A percentile compares a stretch with the other conserved stretches of the same genome.
phyloP scores from a whole-genome alignment of 2,888 invertebrate genomes.

The Leptopterna dolabrata region DNA sequence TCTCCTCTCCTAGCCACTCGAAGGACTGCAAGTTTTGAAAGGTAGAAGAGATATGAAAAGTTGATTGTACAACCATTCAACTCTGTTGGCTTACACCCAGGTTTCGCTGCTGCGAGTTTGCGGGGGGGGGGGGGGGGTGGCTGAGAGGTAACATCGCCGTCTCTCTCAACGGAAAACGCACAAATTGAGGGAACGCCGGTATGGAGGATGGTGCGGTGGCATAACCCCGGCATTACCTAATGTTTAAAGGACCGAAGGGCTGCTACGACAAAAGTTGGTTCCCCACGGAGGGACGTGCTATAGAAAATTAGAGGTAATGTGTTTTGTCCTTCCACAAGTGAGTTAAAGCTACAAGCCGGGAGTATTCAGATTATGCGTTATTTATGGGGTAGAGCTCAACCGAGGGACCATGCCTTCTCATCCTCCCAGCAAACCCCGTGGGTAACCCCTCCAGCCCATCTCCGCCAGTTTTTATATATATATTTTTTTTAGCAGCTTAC shows the following conservation, averaged over 20 bases:
- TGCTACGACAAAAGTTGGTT: constrained; percentile 21
- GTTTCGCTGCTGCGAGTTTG: constrained; percentile 11
- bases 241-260: constrained; percentile 22
- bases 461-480: neutral
- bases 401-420: constrained; percentile 51
- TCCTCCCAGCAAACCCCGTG: constrained; percentile 41
- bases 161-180: neutral
- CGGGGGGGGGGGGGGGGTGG: neutral
- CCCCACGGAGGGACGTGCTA: constrained; percentile 43
- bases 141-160: neutral
- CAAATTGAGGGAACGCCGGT: neutral
- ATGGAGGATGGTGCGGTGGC: neutral
- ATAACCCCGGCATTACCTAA: constrained; percentile 1
- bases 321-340: constrained; percentile 47
- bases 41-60: neutral
- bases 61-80: constrained; percentile 10
- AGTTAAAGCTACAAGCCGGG: constrained; percentile 52
- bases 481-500: neutral
- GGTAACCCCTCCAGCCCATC: neutral
- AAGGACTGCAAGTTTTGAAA: too few species aligned
- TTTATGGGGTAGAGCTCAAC: constrained; percentile 46
- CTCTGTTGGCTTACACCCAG: constrained; percentile 12
- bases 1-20: too few species aligned
- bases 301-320: constrained; percentile 55
- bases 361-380: constrained; percentile 54